Evolutionary conservation across 2,888 invertebrate species (phyloP), one percentile per base, ranked within the genome.

Genomic region (Cephus rjabovi): DNA sequence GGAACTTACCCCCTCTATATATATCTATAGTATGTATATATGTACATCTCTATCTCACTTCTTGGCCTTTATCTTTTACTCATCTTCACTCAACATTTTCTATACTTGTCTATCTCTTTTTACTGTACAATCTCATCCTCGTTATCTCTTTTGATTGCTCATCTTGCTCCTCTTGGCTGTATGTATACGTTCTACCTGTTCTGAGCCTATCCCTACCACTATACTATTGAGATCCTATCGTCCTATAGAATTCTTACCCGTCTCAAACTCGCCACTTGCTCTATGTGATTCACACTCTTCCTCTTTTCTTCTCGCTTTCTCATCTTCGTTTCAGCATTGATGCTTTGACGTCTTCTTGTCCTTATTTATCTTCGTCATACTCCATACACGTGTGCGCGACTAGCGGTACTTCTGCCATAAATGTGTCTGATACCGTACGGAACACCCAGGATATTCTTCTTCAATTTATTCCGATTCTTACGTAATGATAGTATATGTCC

Each of bases 391-490:
- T 83, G 86, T 86, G 84, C 83, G 77, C 84, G 87, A 85, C 86
- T 90, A 90, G 89, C 90, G 90, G 90, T 90, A 90, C 90, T 90
- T 89, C 83, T 84, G 85, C 89, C 86, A 87, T 88, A 87, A 89
- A 89, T 85, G 87, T 87, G 87, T 85, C 81, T 82, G 85, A 89
- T 90, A 90, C 90, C 89, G 89, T 90, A 89, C 87, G 83, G 56
- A 56, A 56, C 56, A 56, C 56, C 56, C 56, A 56, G 56, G 56
- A 82, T 85, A 84, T 85, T 82, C 83, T 78, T 81, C 80, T 83
- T 81, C 81, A 83, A 82, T 84, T 85, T 83, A 83, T 80, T 82
- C 86, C 82, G 69, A 81, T 81, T 81, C 82, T 82, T 84, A 77
- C 78, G 78, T 79, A 82, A 81, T 78, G 75, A 76, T 76, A 76